A percentile compares a stretch with the other conserved stretches of the same genome.
These are phyloP conservation scores for Tenualosa ilisha DNA, from an alignment of 2,797 vertebrate species.

Conservation along the genomic window DNA sequence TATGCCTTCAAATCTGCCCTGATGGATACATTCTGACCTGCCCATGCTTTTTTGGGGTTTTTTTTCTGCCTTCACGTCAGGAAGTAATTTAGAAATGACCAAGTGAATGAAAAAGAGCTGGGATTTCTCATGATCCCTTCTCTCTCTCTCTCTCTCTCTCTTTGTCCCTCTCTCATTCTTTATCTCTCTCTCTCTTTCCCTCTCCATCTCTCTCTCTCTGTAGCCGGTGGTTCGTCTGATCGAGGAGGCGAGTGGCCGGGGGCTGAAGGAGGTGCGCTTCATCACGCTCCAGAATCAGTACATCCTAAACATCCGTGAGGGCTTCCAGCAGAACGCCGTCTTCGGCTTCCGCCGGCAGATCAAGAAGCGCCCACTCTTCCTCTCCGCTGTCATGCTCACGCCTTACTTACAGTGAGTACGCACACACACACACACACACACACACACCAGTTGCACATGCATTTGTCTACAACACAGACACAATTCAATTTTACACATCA, in stretches of 20 bases:
- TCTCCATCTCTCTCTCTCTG: constrained; percentile 9
- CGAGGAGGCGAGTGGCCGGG: constrained; percentile 89
- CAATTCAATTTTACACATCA: not conserved
- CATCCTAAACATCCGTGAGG: constrained; percentile 90
- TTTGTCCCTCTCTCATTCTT: not conserved
- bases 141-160: not conserved
- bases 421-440: constrained; percentile 21
- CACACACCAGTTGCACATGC: too few species aligned
- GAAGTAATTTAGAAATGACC: constrained; percentile 24
- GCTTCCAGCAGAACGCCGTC: constrained; percentile 90
- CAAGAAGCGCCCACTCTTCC: constrained; percentile 91
- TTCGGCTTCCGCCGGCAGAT: constrained; percentile 92
- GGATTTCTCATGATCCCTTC: not conserved
- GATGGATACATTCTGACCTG: constrained; percentile 45
- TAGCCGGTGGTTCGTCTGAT: constrained; percentile 94
- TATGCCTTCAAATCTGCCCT: constrained; percentile 54
- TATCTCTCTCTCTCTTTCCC: not conserved
- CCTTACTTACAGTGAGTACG: constrained; percentile 87
- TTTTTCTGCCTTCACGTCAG: not conserved
- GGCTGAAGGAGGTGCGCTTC: constrained; percentile 94
- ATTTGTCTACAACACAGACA: not conserved
- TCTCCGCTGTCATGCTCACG: constrained; percentile 86
- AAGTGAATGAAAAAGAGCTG: constrained; percentile 31
- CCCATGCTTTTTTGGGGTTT: constrained; percentile 17
- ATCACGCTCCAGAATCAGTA: constrained; percentile 97